Base-by-base conservation (phyloP, 92 coral and sea anemone genomes). In the Hydrozoanthus gracilis region DNA sequence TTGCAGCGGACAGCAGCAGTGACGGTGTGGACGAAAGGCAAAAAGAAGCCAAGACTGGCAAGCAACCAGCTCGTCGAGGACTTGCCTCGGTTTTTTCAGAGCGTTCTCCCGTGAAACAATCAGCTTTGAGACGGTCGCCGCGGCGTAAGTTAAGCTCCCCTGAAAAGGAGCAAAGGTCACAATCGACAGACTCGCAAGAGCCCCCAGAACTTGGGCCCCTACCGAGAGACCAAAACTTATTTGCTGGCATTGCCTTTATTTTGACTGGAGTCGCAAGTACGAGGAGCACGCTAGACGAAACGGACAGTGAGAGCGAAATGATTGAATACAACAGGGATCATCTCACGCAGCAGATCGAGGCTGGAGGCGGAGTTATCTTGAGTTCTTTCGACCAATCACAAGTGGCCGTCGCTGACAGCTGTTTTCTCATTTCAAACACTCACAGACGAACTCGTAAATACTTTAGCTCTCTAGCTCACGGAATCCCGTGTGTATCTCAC, bases 331-430 rank as follows among this genome's bases (percentile, higher is more conserved):
- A 88, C 86, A 91, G 98, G 27, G 84, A 88, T 17, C 90, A 88
- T 12, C 86, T 95, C 27, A 85, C 51, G 11, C 91, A 79, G 9
- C 98, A 96, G 70, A 94, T 96, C 84, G 93, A 93, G 79, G 88
- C 98, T 27, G 98, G 98, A 10, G 99, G 99, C 4, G 99, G 99
- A 67, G 96, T 93, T 51, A 88, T 96, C 3, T 78, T 96, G 55
- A 58, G 78, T 20, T 73, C 92, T 35, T 93, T 97, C 55, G 82
- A 88, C 56, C 89, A 92, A 75, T 91, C 95, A 47, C 98, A 97
- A 64, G 76, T 86, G 51, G 77, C 93, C 16, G 91, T 76, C 16
- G 92, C 93, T 2, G 95, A 90, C 10, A 88, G 90, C 46, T 92
- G 93, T 52, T 92, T 97, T 47, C 88, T 97, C 7, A 79, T 97